Evolutionary conservation across 2,113 vertebrate genomes (phyloP).

Genomic region (Vireo altiloquus): DNA sequence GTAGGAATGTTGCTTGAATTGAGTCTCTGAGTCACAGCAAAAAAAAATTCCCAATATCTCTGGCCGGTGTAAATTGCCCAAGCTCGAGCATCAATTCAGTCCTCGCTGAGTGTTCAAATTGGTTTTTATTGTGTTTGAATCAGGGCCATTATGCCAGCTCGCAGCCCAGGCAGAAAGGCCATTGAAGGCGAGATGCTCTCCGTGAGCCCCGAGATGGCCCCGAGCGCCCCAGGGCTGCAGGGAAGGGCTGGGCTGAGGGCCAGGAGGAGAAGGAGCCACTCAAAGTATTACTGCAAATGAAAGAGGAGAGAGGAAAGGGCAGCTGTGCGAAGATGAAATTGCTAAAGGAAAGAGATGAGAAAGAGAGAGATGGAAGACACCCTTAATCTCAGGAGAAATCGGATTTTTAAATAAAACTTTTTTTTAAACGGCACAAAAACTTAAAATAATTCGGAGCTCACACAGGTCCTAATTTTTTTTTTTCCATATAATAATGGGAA

Average conservation of each 20-base stretch:
- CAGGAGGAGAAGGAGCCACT: not conserved
- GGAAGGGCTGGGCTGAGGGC: not conserved
- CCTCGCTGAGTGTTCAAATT: not conserved
- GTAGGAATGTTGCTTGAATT: not conserved
- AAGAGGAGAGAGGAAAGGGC: not conserved
- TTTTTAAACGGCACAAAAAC: not conserved
- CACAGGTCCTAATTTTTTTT: not conserved
- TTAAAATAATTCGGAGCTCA: not conserved
- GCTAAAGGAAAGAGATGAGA: not conserved
- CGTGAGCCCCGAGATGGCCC: not conserved
- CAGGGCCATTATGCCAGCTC: not conserved
- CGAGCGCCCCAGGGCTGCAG: accelerated
- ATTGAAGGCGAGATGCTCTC: not conserved
- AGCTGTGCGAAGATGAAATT: not conserved
- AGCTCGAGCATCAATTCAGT: not conserved
- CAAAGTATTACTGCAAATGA: not conserved
- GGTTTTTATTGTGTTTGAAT: not conserved
- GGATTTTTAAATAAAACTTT: not conserved
- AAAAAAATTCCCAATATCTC: not conserved
- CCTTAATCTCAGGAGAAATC: not conserved
- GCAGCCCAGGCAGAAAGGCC: not conserved
- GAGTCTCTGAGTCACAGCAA: not conserved
- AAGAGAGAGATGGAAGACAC: not conserved
- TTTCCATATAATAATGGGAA: not conserved
- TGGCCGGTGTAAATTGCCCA: not conserved